These are phyloP conservation scores for Phyto melanocephala DNA, from an alignment of 2,888 invertebrate species.

Conservation along the genomic window DNA sequence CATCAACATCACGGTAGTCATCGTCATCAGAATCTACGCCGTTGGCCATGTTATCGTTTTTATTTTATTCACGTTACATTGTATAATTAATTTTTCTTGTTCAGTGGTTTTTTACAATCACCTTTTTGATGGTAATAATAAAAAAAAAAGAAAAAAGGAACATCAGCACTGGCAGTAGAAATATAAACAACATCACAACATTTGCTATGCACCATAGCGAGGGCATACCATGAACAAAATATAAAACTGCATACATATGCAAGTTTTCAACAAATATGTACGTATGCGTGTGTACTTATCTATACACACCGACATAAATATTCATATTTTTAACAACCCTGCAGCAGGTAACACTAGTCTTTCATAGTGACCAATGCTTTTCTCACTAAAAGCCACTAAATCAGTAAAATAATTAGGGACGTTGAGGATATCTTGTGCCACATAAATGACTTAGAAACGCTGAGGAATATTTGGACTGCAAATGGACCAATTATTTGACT, in stretches of 20 bases:
- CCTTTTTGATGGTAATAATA: slow-evolving; percentile 57
- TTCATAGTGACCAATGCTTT: no score
- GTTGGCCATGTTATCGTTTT: slow-evolving; percentile 45
- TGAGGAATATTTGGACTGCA: no score
- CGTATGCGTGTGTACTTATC: background rate
- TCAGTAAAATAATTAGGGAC: no score
- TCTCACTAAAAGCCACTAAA: no score
- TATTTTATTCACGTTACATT: slow-evolving; percentile 64
- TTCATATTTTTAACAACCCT: no score
- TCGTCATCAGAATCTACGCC: slow-evolving; percentile 20
- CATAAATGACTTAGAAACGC: no score
- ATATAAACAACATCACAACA: background rate
- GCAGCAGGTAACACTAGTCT: no score
- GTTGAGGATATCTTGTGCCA: no score
- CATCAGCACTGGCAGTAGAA: background rate
- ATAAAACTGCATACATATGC: slow-evolving; percentile 47
- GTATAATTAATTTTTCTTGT: slow-evolving; percentile 78
- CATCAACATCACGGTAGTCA: slow-evolving; percentile 3
- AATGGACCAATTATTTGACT: no score
- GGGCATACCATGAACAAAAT: slow-evolving; percentile 2
- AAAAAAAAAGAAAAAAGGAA: background rate
- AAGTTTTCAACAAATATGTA: background rate
- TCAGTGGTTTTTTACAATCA: slow-evolving; percentile 78
- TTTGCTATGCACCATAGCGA: slow-evolving; percentile 36
- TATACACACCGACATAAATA: background rate